Percentiles rank a stretch among this genome's conserved stretches.
Conservation (phyloP, 2,888 invertebrate genomes). For the Leuctra nigra region DNA sequence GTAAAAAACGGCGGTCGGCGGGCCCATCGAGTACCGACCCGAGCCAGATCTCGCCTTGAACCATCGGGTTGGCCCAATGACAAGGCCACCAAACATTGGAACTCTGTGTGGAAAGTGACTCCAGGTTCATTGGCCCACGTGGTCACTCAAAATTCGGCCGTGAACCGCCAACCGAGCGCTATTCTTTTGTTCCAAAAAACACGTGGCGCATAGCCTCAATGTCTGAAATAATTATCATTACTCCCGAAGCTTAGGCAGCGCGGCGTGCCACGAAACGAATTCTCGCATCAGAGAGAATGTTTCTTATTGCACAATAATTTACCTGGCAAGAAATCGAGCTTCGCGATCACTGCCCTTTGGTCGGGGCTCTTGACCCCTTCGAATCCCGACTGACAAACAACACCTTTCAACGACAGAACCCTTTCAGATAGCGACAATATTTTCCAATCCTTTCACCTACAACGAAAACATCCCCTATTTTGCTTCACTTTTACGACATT, state of each 20-base stretch:
- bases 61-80: not conserved
- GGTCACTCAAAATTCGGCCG: slow-evolving; percentile 10
- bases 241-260: too few species aligned
- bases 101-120: not conserved
- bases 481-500: not conserved
- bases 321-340: not conserved
- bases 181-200: slow-evolving; percentile 1
- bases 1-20: not conserved
- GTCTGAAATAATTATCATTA: too few species aligned
- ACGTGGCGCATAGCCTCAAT: too few species aligned
- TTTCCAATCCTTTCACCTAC: not conserved
- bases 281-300: too few species aligned
- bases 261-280: too few species aligned
- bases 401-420: not conserved
- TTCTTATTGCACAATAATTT: too few species aligned
- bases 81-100: not conserved
- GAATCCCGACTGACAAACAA: not conserved
- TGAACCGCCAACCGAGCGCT: slow-evolving; percentile 2
- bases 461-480: not conserved
- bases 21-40: not conserved
- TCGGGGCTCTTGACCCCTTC: slow-evolving; percentile 11
- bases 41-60: not conserved
- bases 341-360: slow-evolving; percentile 10
- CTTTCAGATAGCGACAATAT: not conserved
- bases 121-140: slow-evolving; percentile 11